Evolutionary conservation across 2,888 invertebrate genomes (phyloP).

Genomic region (Drosophila borealis): DNA sequence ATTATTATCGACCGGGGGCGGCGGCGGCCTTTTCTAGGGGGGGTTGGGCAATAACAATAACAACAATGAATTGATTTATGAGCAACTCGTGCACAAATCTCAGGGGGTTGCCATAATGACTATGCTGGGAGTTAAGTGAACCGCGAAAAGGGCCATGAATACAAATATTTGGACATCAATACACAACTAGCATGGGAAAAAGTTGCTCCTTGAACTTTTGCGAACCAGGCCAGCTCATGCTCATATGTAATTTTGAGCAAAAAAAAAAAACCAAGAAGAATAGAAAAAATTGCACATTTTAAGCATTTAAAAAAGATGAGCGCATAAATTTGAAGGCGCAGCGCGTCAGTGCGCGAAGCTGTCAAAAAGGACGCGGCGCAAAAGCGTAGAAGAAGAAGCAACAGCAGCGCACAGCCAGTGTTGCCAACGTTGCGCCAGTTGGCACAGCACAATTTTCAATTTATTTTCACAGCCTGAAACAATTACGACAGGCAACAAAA

Average conservation of each 20-base stretch:
- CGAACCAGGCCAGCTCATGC: constrained; percentile 42
- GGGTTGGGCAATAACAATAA: constrained; percentile 37
- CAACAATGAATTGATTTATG: constrained; percentile 83
- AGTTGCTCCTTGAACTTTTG: constrained; percentile 42
- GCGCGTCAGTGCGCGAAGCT: constrained; percentile 74
- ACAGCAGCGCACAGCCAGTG: constrained; percentile 16
- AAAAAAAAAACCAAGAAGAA: constrained; percentile 15
- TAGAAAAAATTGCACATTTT: constrained; percentile 15
- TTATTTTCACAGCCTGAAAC: constrained; percentile 80
- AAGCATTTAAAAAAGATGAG: constrained; percentile 56
- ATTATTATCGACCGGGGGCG: constrained; percentile 23
- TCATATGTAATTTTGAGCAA: constrained; percentile 3
- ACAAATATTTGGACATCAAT: constrained; percentile 83
- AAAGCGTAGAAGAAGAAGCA: constrained; percentile 32
- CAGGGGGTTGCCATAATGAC: constrained; percentile 69
- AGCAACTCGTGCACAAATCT: constrained; percentile 71
- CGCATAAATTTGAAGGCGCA: constrained; percentile 69
- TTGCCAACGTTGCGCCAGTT: constrained; percentile 63
- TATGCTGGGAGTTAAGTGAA: constrained; percentile 81
- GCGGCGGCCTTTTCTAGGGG: not conserved
- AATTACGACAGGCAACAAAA: constrained; percentile 55
- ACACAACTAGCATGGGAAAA: constrained; percentile 59
- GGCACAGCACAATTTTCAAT: constrained; percentile 73
- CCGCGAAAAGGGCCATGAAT: constrained; percentile 84
- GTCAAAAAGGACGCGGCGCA: constrained; percentile 61